Base-by-base conservation (phyloP, 92 coral and sea anemone genomes). In the Metridium senile region DNA sequence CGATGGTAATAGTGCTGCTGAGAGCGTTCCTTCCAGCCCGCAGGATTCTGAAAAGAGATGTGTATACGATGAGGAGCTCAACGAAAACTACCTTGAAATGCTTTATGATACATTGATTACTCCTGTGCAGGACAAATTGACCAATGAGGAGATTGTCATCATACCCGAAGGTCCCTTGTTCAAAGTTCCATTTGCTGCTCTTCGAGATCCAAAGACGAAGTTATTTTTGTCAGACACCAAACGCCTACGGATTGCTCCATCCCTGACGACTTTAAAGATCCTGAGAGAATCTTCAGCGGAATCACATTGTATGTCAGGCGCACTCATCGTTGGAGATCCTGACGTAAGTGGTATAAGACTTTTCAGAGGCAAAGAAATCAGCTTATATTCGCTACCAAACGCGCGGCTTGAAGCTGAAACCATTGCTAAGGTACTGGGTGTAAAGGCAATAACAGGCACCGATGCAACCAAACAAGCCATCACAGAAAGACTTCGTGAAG, bases 231-330 rank as follows among this genome's bases (percentile, higher is more conserved):
- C 80, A 25, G 80, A 74, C 1, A 61, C 71, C 13, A 74, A 74
- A 25, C 71, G 80, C 58, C 10, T 74, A n/a, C 80, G 80, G 21
- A 17, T 74, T 74, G 80, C 77, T 20, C 71, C 80, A 0, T 74
- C 80, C 11, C 51, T 45, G 7, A 45, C n/a, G 9, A 45, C n/a
- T n/a, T 45, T 45, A 45, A 45, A 45, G 51, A 45, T 25, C 28
- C 49, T 74, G 71, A 33, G 58, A 10, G 80, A 74, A 58, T 39
- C 69, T 35, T 27, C 53, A 56, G 32, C 71, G 25, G 80, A 74
- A n/a, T 34, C 45, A n/a, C 71, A 74, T 56, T 31, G 21, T 34
- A 74, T 11, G 16, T 56, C 52, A 35, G 80, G 71, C 25, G 80
- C 58, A 32, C 71, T 74, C 34, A n/a, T 45, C 51, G 51, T 45